phyloP scores from a whole-genome alignment of 1,140 invertebrate genomes.

The Dolichoris vasculosae region DNA sequence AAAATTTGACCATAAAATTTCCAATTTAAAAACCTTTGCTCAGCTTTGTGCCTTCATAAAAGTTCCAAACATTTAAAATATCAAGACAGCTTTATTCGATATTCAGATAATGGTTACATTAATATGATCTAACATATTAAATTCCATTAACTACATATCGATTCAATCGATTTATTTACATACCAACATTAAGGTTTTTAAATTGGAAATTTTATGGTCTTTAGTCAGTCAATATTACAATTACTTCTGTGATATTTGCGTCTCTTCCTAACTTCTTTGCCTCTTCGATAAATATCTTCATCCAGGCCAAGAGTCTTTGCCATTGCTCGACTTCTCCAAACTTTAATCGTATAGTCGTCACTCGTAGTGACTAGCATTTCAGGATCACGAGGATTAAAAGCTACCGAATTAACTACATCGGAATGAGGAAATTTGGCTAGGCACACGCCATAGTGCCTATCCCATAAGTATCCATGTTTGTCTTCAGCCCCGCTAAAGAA shows the following conservation, averaged over 20 bases:
- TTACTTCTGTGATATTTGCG: slow-evolving; percentile 65
- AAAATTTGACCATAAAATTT: slow-evolving; percentile 64
- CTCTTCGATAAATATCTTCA: slow-evolving; percentile 62
- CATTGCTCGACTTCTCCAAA: slow-evolving; percentile 79
- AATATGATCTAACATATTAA: slow-evolving; percentile 37
- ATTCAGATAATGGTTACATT: slow-evolving; percentile 18
- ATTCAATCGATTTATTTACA: slow-evolving; percentile 41
- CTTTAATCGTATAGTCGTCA: slow-evolving; percentile 88
- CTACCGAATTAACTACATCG: slow-evolving; percentile 91
- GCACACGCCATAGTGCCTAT: slow-evolving; percentile 88
- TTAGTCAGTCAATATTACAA: slow-evolving; percentile 71
- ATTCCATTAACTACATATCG: slow-evolving; percentile 6
- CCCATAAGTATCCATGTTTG: slow-evolving; percentile 90
- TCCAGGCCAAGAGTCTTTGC: slow-evolving; percentile 69
- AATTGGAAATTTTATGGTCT: slow-evolving; percentile 71
- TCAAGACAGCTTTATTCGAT: slow-evolving; percentile 26
- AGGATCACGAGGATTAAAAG: slow-evolving; percentile 88
- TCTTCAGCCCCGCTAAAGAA: slow-evolving; percentile 88
- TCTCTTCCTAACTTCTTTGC: slow-evolving; percentile 71
- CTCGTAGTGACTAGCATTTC: slow-evolving; percentile 92
- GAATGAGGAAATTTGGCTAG: slow-evolving; percentile 85
- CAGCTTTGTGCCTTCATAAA: slow-evolving; percentile 16
- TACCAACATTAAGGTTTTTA: slow-evolving; percentile 56
- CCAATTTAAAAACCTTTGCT: slow-evolving; percentile 63
- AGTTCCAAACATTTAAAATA: slow-evolving; percentile 34